Conservation (phyloP, 2,797 vertebrate genomes). For the Neosalanx taihuensis region DNA sequence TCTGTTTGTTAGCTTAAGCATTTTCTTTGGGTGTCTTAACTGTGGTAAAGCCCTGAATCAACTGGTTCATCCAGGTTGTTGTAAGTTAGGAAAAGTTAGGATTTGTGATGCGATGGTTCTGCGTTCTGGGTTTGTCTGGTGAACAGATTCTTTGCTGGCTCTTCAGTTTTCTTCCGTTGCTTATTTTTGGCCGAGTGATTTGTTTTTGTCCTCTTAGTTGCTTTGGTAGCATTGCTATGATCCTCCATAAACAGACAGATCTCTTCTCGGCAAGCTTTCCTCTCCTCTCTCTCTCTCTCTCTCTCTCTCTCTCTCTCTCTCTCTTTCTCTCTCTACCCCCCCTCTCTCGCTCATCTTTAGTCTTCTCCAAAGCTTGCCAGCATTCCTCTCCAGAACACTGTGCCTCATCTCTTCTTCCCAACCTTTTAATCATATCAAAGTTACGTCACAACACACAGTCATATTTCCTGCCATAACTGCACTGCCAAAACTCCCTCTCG, state of each 20-base stretch:
- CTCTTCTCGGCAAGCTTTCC: too few species aligned
- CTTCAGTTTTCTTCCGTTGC: neutral
- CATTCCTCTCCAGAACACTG: conserved; percentile 10
- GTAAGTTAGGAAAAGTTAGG: neutral
- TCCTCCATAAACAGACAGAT: neutral
- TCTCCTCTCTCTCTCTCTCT: too few species aligned
- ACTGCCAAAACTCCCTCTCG: neutral
- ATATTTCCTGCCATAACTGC: neutral
- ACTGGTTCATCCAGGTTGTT: neutral
- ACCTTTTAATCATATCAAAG: conserved; percentile 7
- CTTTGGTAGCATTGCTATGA: neutral
- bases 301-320: neutral
- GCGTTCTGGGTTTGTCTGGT: neutral
- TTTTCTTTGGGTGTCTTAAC: neutral
- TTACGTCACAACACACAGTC: conserved; percentile 8
- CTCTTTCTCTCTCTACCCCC: neutral
- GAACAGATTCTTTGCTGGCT: neutral
- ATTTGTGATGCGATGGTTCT: neutral
- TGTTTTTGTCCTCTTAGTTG: neutral
- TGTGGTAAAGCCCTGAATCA: neutral
- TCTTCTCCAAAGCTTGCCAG: conserved; percentile 6
- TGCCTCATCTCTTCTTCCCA: conserved; percentile 5
- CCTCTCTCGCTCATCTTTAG: neutral
- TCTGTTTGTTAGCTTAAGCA: neutral
- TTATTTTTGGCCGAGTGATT: neutral